Conservation (phyloP, 2,888 invertebrate species). For the Sclerodermus sp. region DNA sequence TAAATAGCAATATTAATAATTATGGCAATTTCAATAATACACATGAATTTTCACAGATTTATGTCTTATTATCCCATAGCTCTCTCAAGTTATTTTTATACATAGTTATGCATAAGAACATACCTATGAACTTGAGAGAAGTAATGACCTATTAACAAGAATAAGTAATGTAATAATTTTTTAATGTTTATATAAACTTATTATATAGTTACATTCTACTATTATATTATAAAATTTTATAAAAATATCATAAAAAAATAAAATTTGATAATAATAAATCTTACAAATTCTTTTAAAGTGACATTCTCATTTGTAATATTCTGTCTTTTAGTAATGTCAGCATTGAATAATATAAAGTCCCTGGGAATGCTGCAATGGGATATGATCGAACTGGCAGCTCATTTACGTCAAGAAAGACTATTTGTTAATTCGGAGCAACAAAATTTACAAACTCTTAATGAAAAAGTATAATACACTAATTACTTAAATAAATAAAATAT, state of each 20-base stretch:
- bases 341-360: conserved; percentile 51
- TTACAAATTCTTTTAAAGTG: too few species aligned
- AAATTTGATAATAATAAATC: neutral
- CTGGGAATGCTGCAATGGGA: conserved; percentile 57
- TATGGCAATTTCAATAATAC: too few species aligned
- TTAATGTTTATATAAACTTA: too few species aligned
- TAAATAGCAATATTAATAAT: neutral
- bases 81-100: neutral
- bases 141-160: too few species aligned
- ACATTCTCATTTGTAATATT: neutral
- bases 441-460: conserved; percentile 76
- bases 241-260: neutral
- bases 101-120: neutral
- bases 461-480: conserved; percentile 65
- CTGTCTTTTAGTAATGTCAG: conserved; percentile 45
- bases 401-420: conserved; percentile 81
- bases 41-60: neutral
- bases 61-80: neutral
- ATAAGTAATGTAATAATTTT: too few species aligned
- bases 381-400: conserved; percentile 67
- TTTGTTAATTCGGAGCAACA: conserved; percentile 85
- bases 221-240: neutral
- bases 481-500: too few species aligned
- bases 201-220: neutral
- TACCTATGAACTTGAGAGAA: neutral